phyloP scores from a whole-genome alignment of 2,888 invertebrate species.

The Cartodere bifasciata region DNA sequence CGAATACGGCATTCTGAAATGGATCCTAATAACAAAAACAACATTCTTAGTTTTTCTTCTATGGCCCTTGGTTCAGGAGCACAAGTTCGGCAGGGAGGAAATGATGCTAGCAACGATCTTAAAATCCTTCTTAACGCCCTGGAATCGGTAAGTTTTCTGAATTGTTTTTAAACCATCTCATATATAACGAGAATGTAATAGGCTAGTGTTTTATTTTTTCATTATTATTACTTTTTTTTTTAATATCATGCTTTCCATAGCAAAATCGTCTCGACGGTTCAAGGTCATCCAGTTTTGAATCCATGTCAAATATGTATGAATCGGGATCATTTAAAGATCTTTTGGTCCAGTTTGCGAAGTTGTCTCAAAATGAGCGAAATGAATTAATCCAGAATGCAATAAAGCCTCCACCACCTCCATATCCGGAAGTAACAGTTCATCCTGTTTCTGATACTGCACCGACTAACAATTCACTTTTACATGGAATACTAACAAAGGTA shows the following conservation, averaged over 20 bases:
- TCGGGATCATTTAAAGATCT: slow-evolving; percentile 55
- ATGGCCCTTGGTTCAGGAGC: slow-evolving; percentile 36
- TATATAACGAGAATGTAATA: not conserved
- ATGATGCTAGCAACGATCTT: slow-evolving; percentile 28
- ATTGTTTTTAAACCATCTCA: not conserved
- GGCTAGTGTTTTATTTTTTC: slow-evolving; percentile 1
- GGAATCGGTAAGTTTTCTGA: slow-evolving; percentile 26
- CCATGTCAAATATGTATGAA: slow-evolving; percentile 17
- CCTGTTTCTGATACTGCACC: slow-evolving; percentile 46
- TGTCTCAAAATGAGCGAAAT: slow-evolving; percentile 40
- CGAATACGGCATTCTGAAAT: slow-evolving; percentile 41
- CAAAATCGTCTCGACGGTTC: slow-evolving; percentile 30
- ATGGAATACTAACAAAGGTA: slow-evolving; percentile 65
- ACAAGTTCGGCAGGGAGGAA: slow-evolving; percentile 29
- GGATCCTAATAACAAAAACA: slow-evolving; percentile 18
- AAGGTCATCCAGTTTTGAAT: slow-evolving; percentile 40
- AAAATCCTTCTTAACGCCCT: slow-evolving; percentile 28
- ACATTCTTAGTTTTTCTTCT: slow-evolving; percentile 30
- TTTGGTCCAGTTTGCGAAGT: slow-evolving; percentile 58
- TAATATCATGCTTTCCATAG: no score
- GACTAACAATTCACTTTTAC: slow-evolving; percentile 55
- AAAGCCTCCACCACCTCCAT: slow-evolving; percentile 51
- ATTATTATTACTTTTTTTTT: no score
- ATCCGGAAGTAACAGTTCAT: slow-evolving; percentile 68
- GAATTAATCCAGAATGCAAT: slow-evolving; percentile 29